phyloP scores from a whole-genome alignment of 2,888 invertebrate species.

The Nymphalis urticae region DNA sequence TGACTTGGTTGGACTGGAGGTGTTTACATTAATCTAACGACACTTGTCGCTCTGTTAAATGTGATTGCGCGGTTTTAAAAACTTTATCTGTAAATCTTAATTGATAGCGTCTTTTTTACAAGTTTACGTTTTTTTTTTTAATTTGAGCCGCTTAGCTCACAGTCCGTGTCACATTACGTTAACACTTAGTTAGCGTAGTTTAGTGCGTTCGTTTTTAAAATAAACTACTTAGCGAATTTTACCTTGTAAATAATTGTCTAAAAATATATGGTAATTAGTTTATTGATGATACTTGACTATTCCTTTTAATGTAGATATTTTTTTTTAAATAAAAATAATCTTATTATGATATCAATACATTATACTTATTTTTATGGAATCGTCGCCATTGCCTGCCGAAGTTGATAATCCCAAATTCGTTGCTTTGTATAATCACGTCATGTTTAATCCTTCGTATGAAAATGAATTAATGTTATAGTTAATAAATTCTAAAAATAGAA shows the following conservation, averaged over 20 bases:
- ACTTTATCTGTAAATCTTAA: background rate
- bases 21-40: background rate
- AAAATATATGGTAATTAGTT: background rate
- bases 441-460: too few relatives aligned
- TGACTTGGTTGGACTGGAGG: background rate
- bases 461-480: too few relatives aligned
- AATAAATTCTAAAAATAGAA: too few relatives aligned
- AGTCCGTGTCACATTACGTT: constrained; percentile 16
- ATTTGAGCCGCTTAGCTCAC: constrained; percentile 13
- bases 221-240: too few relatives aligned
- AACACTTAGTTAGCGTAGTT: too few relatives aligned
- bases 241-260: too few relatives aligned
- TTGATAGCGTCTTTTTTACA: background rate
- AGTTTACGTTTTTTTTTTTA: constrained; percentile 8
- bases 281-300: too few relatives aligned
- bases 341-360: background rate
- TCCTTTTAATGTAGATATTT: too few relatives aligned
- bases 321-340: background rate
- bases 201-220: too few relatives aligned
- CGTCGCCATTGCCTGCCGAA: background rate
- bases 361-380: background rate
- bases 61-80: background rate
- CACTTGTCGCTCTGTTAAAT: background rate
- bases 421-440: background rate
- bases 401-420: constrained; percentile 3